Conservation (phyloP, 2,797 vertebrate genomes). For the Sebastes matsubarae region DNA sequence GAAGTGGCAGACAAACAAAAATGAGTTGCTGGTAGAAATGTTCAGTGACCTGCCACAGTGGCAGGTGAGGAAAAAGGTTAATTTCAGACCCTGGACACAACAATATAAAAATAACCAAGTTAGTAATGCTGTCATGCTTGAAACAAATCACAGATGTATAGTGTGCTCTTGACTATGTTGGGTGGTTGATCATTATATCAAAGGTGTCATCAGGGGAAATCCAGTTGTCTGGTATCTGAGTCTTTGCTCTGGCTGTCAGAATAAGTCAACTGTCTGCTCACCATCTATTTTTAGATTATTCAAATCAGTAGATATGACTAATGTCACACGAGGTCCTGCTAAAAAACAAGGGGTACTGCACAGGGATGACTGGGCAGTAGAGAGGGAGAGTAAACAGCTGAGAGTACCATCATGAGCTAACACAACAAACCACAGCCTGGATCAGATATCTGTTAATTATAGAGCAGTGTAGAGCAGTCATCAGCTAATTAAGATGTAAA, state of each 20-base stretch:
- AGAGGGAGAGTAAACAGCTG: not conserved
- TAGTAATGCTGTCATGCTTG: not conserved
- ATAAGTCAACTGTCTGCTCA: conserved; percentile 26
- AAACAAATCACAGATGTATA: conserved; percentile 20
- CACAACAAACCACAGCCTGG: not conserved
- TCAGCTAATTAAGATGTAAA: not conserved
- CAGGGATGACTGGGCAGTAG: conserved; percentile 3
- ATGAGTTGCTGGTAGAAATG: too few species aligned
- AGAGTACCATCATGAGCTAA: not conserved
- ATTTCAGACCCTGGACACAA: not conserved
- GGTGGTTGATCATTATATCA: conserved; percentile 15
- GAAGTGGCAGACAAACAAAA: too few species aligned
- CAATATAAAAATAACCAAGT: not conserved
- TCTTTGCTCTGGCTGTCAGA: conserved; percentile 19
- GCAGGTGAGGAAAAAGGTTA: too few species aligned
- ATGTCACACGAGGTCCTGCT: conserved; percentile 9
- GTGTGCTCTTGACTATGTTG: conserved; percentile 4
- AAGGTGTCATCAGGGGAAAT: conserved; percentile 68
- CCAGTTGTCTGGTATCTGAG: conserved; percentile 36
- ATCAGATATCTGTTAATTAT: not conserved
- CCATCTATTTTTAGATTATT: conserved; percentile 42
- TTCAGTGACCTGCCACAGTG: too few species aligned
- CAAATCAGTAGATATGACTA: conserved; percentile 40
- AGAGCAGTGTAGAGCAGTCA: not conserved
- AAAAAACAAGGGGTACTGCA: not conserved